phyloP scores from a whole-genome alignment of 2,888 invertebrate species.

The Homarus gammarus region DNA sequence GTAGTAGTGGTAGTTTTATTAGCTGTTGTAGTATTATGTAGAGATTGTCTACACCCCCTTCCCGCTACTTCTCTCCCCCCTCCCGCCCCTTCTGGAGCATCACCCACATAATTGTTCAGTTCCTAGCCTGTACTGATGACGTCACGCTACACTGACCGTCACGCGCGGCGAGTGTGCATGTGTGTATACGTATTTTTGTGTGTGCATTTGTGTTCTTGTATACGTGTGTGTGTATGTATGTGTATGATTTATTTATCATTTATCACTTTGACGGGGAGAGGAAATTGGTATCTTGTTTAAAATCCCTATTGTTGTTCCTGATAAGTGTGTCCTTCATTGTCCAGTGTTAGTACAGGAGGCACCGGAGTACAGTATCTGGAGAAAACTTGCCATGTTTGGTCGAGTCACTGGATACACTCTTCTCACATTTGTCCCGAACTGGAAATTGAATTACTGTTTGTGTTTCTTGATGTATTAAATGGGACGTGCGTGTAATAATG shows the following conservation, averaged over 20 bases:
- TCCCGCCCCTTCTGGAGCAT: not conserved
- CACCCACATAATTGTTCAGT: not conserved
- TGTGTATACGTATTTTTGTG: conserved; percentile 3
- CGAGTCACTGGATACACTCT: not conserved
- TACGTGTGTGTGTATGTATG: not conserved
- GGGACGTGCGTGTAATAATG: not conserved
- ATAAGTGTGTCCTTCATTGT: too few relatives aligned
- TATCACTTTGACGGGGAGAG: not conserved
- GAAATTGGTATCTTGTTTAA: not conserved
- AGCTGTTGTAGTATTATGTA: too few relatives aligned
- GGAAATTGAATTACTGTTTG: not conserved
- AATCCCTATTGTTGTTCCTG: too few relatives aligned
- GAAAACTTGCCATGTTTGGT: too few relatives aligned
- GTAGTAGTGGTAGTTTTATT: too few relatives aligned
- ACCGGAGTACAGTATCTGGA: too few relatives aligned
- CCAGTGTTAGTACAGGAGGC: too few relatives aligned
- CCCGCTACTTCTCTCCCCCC: too few relatives aligned
- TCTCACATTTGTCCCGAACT: not conserved
- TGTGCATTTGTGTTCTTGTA: conserved; percentile 22
- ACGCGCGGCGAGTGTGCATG: not conserved
- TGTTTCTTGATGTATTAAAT: not conserved
- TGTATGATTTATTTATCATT: not conserved
- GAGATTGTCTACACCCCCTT: too few relatives aligned
- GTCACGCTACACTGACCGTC: not conserved
- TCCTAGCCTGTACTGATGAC: not conserved